Percentiles rank a stretch among this genome's conserved stretches.
These are phyloP conservation scores for Scalopus aquaticus DNA, from an alignment of 2,113 vertebrate genomes.

Conservation along the genomic window DNA sequence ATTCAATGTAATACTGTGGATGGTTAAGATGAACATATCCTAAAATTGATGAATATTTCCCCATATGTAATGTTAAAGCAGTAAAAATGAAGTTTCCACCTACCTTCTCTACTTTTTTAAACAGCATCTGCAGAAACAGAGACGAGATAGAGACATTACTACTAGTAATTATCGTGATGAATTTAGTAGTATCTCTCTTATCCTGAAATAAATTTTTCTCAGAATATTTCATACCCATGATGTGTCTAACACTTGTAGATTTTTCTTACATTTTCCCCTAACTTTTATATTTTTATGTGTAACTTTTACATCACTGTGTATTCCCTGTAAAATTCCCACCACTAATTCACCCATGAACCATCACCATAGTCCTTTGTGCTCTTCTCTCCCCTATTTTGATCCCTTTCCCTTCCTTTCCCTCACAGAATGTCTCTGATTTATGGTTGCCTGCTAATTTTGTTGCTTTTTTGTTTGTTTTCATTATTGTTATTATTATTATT, in stretches of 20 bases:
- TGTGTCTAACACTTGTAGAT: background rate
- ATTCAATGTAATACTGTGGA: background rate
- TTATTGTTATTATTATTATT: too few relatives aligned
- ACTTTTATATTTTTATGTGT: too few relatives aligned
- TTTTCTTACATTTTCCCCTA: too few relatives aligned
- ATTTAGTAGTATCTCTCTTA: background rate
- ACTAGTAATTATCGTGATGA: background rate
- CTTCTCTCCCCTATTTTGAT: too few relatives aligned
- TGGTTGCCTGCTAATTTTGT: too few relatives aligned
- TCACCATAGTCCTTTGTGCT: too few relatives aligned
- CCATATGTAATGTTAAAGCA: background rate
- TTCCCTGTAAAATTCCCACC: too few relatives aligned
- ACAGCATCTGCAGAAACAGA: background rate
- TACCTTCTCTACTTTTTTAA: background rate
- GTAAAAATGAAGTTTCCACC: background rate
- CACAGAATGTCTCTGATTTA: too few relatives aligned
- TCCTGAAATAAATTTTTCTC: background rate
- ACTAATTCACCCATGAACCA: too few relatives aligned
- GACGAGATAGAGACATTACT: background rate
- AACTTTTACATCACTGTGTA: too few relatives aligned
- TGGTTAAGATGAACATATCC: background rate
- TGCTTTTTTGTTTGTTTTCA: too few relatives aligned
- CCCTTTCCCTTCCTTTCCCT: too few relatives aligned
- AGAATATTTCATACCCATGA: background rate
- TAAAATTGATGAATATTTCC: background rate